These are phyloP conservation scores for Cantharis rustica DNA, from an alignment of 2,888 invertebrate genomes.

Conservation along the genomic window DNA sequence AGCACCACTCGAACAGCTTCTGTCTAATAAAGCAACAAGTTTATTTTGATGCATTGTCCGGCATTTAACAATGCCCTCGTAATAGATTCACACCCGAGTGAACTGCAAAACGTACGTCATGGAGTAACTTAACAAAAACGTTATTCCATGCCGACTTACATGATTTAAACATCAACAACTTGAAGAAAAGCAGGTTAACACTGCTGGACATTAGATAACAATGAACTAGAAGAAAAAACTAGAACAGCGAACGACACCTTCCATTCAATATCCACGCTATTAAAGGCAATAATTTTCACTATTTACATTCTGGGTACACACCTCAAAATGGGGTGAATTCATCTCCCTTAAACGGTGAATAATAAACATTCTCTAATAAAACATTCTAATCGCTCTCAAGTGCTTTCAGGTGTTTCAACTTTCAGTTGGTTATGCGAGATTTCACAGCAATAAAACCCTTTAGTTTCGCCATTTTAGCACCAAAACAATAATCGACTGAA, in stretches of 20 bases:
- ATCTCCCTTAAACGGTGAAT: slow-evolving; percentile 39
- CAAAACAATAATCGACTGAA: background rate
- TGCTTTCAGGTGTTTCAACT: slow-evolving; percentile 50
- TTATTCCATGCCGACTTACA: slow-evolving; percentile 9
- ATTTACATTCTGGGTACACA: slow-evolving; percentile 33
- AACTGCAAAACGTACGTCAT: background rate
- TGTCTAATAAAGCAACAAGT: slow-evolving; percentile 4
- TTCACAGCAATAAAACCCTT: slow-evolving; percentile 1
- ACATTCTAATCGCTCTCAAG: slow-evolving; percentile 55
- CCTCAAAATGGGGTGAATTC: slow-evolving; percentile 29
- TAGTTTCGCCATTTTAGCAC: background rate
- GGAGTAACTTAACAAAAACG: slow-evolving; percentile 5
- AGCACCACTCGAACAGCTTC: slow-evolving; percentile 4
- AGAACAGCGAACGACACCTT: slow-evolving; percentile 36
- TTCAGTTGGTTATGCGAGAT: background rate
- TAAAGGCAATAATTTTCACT: slow-evolving; percentile 43
- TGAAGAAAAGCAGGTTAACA: slow-evolving; percentile 14
- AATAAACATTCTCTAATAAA: slow-evolving; percentile 40
- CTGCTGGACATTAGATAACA: slow-evolving; percentile 17
- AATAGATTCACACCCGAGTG: slow-evolving; percentile 3
- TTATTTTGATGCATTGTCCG: slow-evolving; percentile 1
- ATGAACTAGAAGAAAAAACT: slow-evolving; percentile 26
- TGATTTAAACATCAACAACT: slow-evolving; percentile 29
- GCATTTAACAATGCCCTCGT: background rate
- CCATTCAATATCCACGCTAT: slow-evolving; percentile 35